phyloP scores from a whole-genome alignment of 2,888 invertebrate genomes.

The Pomacea canaliculata region DNA sequence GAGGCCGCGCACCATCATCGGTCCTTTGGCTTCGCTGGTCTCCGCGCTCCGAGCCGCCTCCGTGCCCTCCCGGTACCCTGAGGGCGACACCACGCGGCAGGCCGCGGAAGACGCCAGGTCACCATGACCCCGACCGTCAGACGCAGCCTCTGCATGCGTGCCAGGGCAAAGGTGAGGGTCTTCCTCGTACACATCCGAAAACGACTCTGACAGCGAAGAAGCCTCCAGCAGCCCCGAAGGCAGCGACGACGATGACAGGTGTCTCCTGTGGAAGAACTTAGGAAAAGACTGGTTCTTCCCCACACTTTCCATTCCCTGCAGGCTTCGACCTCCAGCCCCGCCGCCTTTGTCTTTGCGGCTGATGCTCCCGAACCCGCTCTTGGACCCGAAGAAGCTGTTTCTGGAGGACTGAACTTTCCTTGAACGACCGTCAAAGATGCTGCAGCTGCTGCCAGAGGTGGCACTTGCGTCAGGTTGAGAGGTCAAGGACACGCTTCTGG shows the following conservation, averaged over 20 bases:
- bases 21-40: slow-evolving; percentile 2
- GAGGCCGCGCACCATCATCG: not conserved
- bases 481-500: slow-evolving; percentile 3
- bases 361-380: too few species aligned
- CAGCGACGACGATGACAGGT: slow-evolving; percentile 28
- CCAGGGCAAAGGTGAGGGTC: slow-evolving; percentile 11
- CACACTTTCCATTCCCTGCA: slow-evolving; percentile 9
- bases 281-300: slow-evolving; percentile 13
- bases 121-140: not conserved
- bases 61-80: slow-evolving; percentile 1
- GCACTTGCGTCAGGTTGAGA: not conserved
- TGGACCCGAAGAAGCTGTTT: not conserved
- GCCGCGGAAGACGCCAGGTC: not conserved
- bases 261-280: slow-evolving; percentile 6
- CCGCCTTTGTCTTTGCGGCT: too few species aligned
- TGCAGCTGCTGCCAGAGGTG: not conserved
- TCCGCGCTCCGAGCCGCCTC: not conserved
- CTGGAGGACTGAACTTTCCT: not conserved
- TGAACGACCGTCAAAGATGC: not conserved
- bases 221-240: slow-evolving; percentile 24
- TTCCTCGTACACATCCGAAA: not conserved
- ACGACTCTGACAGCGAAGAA: slow-evolving; percentile 18
- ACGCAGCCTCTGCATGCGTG: not conserved
- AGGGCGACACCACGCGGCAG: not conserved
- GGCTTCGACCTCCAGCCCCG: not conserved